Evolutionary conservation across 2,888 invertebrate species (phyloP).

Genomic region (Amiota communis): DNA sequence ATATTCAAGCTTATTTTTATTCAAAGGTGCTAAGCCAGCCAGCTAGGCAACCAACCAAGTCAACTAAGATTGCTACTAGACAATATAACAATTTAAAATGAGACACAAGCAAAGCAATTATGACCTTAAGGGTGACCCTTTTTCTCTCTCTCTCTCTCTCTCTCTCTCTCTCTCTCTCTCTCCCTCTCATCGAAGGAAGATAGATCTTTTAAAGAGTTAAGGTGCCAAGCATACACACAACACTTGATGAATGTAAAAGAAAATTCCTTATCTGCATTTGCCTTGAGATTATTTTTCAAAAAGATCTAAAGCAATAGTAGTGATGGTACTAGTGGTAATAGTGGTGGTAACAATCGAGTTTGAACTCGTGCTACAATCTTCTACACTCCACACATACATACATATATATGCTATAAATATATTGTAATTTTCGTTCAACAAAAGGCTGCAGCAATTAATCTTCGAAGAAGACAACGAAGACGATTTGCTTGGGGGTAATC

Average conservation of each 20-base stretch:
- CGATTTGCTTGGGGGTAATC: neutral
- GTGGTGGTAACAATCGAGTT: neutral
- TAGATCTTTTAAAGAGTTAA: too few relatives aligned
- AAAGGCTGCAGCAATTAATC: slow-evolving; percentile 65
- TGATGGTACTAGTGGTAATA: neutral
- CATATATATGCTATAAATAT: neutral
- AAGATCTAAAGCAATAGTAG: neutral
- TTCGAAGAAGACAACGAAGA: slow-evolving; percentile 43
- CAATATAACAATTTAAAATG: slow-evolving; percentile 45
- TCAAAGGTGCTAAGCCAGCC: slow-evolving; percentile 37
- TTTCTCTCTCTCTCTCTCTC: neutral
- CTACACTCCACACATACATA: neutral
- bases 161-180: too few relatives aligned
- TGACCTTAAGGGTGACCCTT: slow-evolving; percentile 43
- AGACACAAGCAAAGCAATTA: slow-evolving; percentile 66
- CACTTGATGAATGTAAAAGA: slow-evolving; percentile 42
- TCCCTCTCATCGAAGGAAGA: too few relatives aligned
- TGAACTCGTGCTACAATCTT: neutral
- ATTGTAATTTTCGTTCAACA: slow-evolving; percentile 45
- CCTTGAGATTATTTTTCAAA: slow-evolving; percentile 11
- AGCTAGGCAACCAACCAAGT: slow-evolving; percentile 64
- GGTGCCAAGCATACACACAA: too few relatives aligned
- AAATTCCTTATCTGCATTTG: slow-evolving; percentile 60
- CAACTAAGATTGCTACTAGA: slow-evolving; percentile 47
- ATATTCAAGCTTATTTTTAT: neutral